phyloP scores from a whole-genome alignment of 2,797 vertebrate species.

The Danio albolineatus region DNA sequence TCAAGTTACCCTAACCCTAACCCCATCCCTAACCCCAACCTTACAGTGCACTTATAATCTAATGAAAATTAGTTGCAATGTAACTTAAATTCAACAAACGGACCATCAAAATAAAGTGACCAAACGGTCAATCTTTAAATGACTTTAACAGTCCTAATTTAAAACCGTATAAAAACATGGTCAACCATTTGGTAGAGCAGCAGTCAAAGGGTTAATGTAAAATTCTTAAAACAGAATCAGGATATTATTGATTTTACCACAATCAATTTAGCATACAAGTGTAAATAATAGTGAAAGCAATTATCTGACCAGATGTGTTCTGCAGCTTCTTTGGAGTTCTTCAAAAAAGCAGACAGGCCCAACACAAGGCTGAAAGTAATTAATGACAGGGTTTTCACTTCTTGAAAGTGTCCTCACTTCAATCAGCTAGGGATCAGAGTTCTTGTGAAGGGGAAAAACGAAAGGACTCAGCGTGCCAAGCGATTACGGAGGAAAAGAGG shows the following conservation, averaged over 20 bases:
- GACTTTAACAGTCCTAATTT: no score
- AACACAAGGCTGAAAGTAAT: conserved; percentile 7
- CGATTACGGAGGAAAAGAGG: conserved; percentile 21
- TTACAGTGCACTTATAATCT: no score
- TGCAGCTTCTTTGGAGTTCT: not conserved
- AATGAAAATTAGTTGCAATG: no score
- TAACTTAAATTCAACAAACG: no score
- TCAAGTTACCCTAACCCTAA: no score
- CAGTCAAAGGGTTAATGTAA: no score
- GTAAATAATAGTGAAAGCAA: not conserved
- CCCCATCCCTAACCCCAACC: no score
- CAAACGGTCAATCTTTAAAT: no score
- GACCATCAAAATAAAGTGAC: no score
- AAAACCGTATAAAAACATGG: no score
- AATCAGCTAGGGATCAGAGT: conserved; percentile 9
- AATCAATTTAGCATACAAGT: not conserved
- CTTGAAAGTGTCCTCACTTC: conserved; percentile 8
- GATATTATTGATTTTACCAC: not conserved
- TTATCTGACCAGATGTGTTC: not conserved
- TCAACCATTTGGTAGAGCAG: no score
- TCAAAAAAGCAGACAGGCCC: not conserved
- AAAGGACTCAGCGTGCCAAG: conserved; percentile 11
- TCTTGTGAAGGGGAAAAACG: conserved; percentile 2
- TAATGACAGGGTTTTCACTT: conserved; percentile 11
- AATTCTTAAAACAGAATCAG: no score